Evolutionary conservation across 2,113 vertebrate genomes (phyloP), one percentile per base, ranked within the genome.

Genomic region (Channa maculata): DNA sequence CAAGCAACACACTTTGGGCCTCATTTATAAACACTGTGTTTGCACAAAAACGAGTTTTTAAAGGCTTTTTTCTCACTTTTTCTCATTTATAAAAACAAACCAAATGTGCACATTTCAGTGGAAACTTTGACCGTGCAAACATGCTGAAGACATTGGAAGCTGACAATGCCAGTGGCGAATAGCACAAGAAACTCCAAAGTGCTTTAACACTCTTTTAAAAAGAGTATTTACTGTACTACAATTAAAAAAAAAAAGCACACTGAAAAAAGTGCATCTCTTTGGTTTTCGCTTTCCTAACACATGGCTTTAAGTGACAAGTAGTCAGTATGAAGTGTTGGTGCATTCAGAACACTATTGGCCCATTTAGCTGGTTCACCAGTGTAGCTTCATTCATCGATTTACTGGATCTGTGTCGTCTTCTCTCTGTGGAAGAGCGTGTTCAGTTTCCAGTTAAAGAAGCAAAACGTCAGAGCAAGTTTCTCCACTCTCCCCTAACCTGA

Each of bases 351-450:
- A 60, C 11, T n/a, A 38, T 24, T 66, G 66, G 54, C 80, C 83
- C 65, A 70, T 72, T 82, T 85, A 76, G 77, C 75, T 78, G 53
- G 6, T 80, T 77, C 71, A 52, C 39, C 33, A 52, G 55, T n/a
- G 75, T 46, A 39, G 68, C 59, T 75, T 71, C 54, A 71, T 75
- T 74, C 54, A 66, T 68, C 66, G 33, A 5, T 55, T 44, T 15
- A 48, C 67, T 3, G 36, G 52, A 65, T 54, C 64, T 10, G 51
- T 55, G 45, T 50, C 46, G 67, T 45, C 50, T n/a, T 72, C 65
- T 39, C 45, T 71, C 37, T 50, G 38, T 53, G 64, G 33, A 52
- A 13, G 44, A 61, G 52, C 5, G 44, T 68, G 66, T n/a, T 48
- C 2, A 77, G 38, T 57, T n/a, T 62, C 44, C 49, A 24, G 61